Conservation (phyloP, 2,888 invertebrate species). For the Drosophila trichaetosa region DNA sequence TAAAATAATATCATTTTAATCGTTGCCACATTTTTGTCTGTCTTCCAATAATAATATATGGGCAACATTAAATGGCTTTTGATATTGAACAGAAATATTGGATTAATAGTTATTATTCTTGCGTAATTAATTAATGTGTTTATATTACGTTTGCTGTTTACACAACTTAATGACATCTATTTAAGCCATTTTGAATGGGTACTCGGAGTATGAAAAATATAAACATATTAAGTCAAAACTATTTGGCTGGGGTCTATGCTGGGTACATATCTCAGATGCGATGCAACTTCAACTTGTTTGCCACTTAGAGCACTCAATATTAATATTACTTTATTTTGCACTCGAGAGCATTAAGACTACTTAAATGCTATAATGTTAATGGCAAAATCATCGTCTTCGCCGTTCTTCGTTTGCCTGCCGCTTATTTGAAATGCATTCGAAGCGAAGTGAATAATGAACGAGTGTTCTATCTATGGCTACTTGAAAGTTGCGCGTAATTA, state of each 20-base stretch:
- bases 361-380: slow-evolving; percentile 42
- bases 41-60: not conserved
- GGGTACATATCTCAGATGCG: not conserved
- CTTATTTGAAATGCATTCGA: slow-evolving; percentile 25
- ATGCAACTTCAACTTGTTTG: not conserved
- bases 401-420: slow-evolving; percentile 4
- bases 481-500: slow-evolving; percentile 69
- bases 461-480: slow-evolving; percentile 54
- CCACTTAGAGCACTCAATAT: slow-evolving; percentile 16
- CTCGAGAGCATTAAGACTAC: slow-evolving; percentile 45
- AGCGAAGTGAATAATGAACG: slow-evolving; percentile 53
- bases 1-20: not conserved
- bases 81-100: not conserved
- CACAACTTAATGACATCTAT: not conserved
- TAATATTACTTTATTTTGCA: slow-evolving; percentile 26
- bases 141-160: not conserved
- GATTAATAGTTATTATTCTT: not conserved
- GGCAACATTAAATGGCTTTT: not conserved
- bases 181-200: not conserved
- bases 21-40: not conserved
- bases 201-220: not conserved
- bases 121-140: not conserved
- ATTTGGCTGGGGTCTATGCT: not conserved
- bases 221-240: not conserved
- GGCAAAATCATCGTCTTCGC: slow-evolving; percentile 30